Conservation (phyloP, 2,113 vertebrate species). For the Rhynchomys soricoides region DNA sequence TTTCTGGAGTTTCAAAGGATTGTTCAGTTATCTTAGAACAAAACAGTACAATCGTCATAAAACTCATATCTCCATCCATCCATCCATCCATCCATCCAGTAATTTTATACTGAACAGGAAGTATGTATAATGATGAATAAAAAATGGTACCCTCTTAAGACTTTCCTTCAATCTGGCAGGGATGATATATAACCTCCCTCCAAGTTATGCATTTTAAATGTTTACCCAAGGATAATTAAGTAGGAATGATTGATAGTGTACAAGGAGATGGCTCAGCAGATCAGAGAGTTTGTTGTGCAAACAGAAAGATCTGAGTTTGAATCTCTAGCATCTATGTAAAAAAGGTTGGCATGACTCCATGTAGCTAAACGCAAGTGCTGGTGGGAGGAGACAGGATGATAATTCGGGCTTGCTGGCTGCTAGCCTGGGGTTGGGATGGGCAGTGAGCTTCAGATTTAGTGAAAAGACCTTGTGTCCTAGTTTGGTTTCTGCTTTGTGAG, state of each 20-base stretch:
- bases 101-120: not conserved
- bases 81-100: not conserved
- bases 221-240: not conserved
- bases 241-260: not conserved
- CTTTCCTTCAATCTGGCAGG: not conserved
- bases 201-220: conserved; percentile 20
- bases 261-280: not conserved
- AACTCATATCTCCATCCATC: not conserved
- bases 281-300: not conserved
- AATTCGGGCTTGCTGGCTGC: not conserved
- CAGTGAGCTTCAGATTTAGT: not conserved
- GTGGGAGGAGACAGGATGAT: not conserved
- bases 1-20: conserved; percentile 45
- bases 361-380: not conserved
- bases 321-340: not conserved
- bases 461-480: not conserved
- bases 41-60: not conserved
- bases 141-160: not conserved
- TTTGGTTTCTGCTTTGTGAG: not conserved
- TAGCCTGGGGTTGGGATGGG: not conserved
- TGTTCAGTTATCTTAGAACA: conserved; percentile 14
- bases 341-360: not conserved
- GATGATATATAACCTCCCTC: not conserved
- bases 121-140: not conserved
- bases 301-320: not conserved